phyloP scores from a whole-genome alignment of 2,888 invertebrate genomes.

The Druceiella hillmani region DNA sequence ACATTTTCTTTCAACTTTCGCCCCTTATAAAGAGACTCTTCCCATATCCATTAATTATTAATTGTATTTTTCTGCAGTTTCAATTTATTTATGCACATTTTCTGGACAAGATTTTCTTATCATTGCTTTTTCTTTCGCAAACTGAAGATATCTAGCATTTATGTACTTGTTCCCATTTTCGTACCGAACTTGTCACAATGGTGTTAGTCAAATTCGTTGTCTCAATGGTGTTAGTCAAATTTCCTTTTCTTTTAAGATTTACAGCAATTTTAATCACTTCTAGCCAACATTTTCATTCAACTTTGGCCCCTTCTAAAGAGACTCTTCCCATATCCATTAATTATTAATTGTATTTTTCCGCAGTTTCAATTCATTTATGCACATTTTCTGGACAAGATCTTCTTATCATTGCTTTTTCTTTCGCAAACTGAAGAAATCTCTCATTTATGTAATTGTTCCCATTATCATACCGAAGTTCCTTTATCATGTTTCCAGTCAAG shows the following conservation, averaged over 20 bases:
- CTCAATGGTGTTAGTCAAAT: neutral
- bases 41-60: neutral
- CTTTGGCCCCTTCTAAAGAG: neutral
- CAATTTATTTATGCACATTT: neutral
- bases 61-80: conserved; percentile 1
- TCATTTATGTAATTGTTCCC: neutral
- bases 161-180: no score
- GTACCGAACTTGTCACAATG: no score
- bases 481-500: neutral
- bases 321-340: conserved; percentile 1
- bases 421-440: neutral
- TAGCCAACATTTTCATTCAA: no score
- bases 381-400: neutral
- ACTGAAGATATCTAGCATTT: neutral
- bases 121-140: neutral
- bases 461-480: conserved; percentile 2
- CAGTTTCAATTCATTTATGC: neutral
- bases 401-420: neutral
- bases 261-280: neutral
- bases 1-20: no score
- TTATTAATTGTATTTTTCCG: neutral
- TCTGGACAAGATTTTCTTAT: neutral
- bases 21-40: neutral
- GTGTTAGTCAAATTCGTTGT: no score
- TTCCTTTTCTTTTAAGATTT: neutral